Evolutionary conservation across 2,113 vertebrate species (phyloP), one percentile per base, ranked within the genome.

Genomic region (Mobula hypostoma): DNA sequence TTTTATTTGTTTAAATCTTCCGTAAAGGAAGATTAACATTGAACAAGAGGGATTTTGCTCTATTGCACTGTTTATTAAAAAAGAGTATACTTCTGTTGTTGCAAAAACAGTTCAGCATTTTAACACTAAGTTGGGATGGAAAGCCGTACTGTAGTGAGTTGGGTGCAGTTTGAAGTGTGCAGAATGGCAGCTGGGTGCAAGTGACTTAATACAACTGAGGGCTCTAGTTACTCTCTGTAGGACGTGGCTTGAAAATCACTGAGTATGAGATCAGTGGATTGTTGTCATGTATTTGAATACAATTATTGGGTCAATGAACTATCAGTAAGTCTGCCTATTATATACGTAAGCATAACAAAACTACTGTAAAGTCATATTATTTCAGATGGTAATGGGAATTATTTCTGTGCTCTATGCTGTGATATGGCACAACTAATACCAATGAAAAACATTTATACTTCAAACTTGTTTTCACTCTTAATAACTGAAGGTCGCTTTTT

Each of bases 141-240:
- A 74, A 76, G 29, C 29, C 40, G 91, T 21, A 93, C 11, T 66
- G 61, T 32, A 32, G 29, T 90, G 66, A 68, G 85, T 32, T 68
- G 29, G n/a, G 63, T 90, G 85, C 29, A 32, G 61, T 90, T 58
- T 90, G 85, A 90, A 90, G 63, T 68, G n/a, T 90, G 85, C 63
- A 90, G 17, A 66, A 29, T 32, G 40, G 72, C 91, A 93, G 40
- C 74, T 93, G 70, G 61, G 29, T 90, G 66, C 32, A 74, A 93
- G 70, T 74, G 40, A 93, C 40, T 92, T 24, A 48, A 17, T 15
- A 40, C 68, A 93, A 93, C 27, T 29, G 61, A 61, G 29, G 61
- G 58, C 32, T 66, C 70, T 74, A 74, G 29, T 93, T 74, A 40
- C 9, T 74, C 32, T 48, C 36, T 76, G 36, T 24, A 11, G 66